Conservation (phyloP, 2,888 invertebrate genomes). For the Leucozona laternaria region DNA sequence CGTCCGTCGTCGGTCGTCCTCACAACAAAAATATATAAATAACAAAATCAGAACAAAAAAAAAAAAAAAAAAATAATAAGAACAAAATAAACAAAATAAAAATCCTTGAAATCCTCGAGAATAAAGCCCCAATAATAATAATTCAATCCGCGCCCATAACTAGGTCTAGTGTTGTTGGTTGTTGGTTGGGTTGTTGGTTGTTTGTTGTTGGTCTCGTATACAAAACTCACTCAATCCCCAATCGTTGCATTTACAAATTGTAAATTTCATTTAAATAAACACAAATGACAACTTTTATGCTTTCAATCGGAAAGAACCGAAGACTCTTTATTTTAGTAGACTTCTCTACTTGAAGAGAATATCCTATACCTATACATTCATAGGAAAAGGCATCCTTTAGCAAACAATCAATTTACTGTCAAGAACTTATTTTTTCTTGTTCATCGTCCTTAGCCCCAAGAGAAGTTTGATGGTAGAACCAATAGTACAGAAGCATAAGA, state of each 20-base stretch:
- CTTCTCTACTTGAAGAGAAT: slow-evolving; percentile 11
- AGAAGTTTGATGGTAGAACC: slow-evolving; percentile 15
- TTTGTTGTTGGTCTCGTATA: background rate
- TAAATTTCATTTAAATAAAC: slow-evolving; percentile 71
- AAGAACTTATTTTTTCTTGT: slow-evolving; percentile 66
- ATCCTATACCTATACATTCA: no score
- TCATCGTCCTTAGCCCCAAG: slow-evolving; percentile 39
- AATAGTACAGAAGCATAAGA: background rate
- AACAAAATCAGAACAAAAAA: slow-evolving; percentile 16
- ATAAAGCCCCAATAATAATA: slow-evolving; percentile 33
- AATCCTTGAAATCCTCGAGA: slow-evolving; percentile 29
- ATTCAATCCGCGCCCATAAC: slow-evolving; percentile 15
- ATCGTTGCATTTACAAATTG: slow-evolving; percentile 65
- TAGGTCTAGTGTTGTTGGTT: slow-evolving; percentile 9
- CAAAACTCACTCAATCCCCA: slow-evolving; percentile 18
- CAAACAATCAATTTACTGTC: slow-evolving; percentile 76
- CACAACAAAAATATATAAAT: slow-evolving; percentile 13
- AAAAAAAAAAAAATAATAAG: background rate
- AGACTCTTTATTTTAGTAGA: slow-evolving; percentile 31
- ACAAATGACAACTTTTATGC: slow-evolving; percentile 66
- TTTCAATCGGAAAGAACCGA: slow-evolving; percentile 61
- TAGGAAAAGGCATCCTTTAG: slow-evolving; percentile 61
- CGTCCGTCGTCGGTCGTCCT: no score
- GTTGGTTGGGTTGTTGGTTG: background rate
- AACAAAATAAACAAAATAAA: slow-evolving; percentile 17